These are phyloP conservation scores for Holotrichia oblita DNA, from an alignment of 1,140 invertebrate species.

Conservation along the genomic window DNA sequence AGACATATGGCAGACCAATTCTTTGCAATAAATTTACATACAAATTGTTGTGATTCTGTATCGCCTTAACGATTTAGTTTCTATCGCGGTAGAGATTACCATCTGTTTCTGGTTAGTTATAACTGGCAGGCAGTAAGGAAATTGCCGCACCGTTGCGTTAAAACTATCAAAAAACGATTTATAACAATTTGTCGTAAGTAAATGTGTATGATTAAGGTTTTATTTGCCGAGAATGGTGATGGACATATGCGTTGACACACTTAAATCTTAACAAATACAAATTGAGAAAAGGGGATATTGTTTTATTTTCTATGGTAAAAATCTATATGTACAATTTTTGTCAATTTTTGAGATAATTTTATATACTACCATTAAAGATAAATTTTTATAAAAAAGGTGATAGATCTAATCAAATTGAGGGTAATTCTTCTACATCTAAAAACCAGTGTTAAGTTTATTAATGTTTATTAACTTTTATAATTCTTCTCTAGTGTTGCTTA, in stretches of 20 bases:
- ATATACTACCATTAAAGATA: no score
- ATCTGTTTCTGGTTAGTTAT: not conserved
- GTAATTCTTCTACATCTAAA: no score
- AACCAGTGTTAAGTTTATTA: no score
- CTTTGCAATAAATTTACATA: not conserved
- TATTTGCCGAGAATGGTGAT: not conserved
- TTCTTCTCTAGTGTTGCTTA: no score
- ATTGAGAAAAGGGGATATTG: not conserved
- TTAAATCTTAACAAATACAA: not conserved
- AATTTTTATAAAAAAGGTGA: no score
- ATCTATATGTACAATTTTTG: not conserved
- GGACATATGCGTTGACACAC: not conserved
- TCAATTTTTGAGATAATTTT: no score
- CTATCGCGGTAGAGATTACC: not conserved
- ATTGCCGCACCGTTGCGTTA: not conserved
- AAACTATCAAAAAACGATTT: slow-evolving; percentile 13
- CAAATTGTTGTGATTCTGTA: not conserved
- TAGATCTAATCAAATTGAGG: no score
- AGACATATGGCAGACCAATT: not conserved
- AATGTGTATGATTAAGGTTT: not conserved
- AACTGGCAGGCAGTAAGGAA: not conserved
- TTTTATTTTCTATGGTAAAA: not conserved
- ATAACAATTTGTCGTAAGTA: not conserved
- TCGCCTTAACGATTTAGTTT: not conserved
- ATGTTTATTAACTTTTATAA: no score